Evolutionary conservation across 2,888 invertebrate genomes (phyloP).

Genomic region (Colletes collaris): DNA sequence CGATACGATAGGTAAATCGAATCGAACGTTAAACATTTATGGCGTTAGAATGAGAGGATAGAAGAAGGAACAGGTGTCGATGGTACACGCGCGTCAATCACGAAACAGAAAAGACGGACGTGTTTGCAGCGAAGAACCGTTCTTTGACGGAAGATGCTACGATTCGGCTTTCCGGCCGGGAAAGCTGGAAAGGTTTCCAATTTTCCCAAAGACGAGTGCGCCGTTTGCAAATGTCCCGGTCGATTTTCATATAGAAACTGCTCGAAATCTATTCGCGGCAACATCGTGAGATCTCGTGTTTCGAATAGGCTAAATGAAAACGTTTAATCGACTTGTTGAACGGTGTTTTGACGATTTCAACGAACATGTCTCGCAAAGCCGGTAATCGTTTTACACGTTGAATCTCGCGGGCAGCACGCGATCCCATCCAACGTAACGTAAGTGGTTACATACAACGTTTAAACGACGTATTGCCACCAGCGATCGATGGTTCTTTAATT

Average conservation of each 20-base stretch:
- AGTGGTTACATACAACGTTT: neutral
- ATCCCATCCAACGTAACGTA: slow-evolving; percentile 16
- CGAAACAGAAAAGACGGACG: slow-evolving; percentile 1
- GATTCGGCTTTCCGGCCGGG: slow-evolving; percentile 3
- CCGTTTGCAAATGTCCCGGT: slow-evolving; percentile 3
- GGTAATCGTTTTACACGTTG: too few species aligned
- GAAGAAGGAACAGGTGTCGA: neutral
- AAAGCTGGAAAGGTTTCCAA: slow-evolving; percentile 11
- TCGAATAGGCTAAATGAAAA: slow-evolving; percentile 11
- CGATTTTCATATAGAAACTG: slow-evolving; percentile 31
- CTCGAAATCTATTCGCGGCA: slow-evolving; percentile 23
- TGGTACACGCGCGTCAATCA: neutral
- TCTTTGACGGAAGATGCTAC: neutral
- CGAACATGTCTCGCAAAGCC: neutral
- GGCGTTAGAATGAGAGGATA: too few species aligned
- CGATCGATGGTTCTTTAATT: neutral
- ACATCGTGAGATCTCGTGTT: slow-evolving; percentile 27
- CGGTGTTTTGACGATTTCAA: neutral
- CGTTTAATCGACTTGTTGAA: neutral
- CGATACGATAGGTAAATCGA: too few species aligned
- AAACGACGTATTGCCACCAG: too few species aligned
- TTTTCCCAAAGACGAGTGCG: slow-evolving; percentile 25
- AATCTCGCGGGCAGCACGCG: neutral
- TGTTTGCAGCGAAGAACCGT: neutral
- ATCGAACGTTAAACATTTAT: neutral